Evolutionary conservation across 1,140 invertebrate species (phyloP).

Genomic region (Trichonephila clavipes): DNA sequence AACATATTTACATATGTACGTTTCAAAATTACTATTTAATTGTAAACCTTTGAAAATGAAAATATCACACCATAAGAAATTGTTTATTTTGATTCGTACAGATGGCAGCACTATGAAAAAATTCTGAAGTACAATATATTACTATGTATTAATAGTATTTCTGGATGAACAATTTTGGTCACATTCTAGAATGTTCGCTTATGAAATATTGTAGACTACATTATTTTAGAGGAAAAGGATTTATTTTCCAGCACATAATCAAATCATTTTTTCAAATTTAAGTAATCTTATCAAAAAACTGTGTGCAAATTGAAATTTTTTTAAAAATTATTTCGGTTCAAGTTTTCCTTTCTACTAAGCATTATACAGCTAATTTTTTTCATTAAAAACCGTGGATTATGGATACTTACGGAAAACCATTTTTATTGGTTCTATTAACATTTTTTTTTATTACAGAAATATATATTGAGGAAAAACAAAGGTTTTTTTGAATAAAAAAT

Average conservation of each 20-base stretch:
- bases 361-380: too few relatives aligned
- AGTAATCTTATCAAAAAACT: too few relatives aligned
- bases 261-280: not conserved
- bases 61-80: not conserved
- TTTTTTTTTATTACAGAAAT: too few relatives aligned
- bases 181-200: not conserved
- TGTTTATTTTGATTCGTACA: not conserved
- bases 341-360: too few relatives aligned
- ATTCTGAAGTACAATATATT: not conserved
- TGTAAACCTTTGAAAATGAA: not conserved
- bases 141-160: not conserved
- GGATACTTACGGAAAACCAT: too few relatives aligned
- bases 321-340: too few relatives aligned
- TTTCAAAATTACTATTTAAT: not conserved
- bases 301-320: too few relatives aligned
- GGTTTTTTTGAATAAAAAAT: too few relatives aligned
- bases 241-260: not conserved
- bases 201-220: not conserved
- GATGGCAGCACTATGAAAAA: not conserved
- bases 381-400: too few relatives aligned
- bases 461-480: too few relatives aligned
- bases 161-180: not conserved
- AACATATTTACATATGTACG: not conserved
- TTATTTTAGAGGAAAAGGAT: not conserved
- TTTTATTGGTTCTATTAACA: too few relatives aligned